Conservation (phyloP, 2,888 invertebrate species). For the Meiosimyza platycephala region DNA sequence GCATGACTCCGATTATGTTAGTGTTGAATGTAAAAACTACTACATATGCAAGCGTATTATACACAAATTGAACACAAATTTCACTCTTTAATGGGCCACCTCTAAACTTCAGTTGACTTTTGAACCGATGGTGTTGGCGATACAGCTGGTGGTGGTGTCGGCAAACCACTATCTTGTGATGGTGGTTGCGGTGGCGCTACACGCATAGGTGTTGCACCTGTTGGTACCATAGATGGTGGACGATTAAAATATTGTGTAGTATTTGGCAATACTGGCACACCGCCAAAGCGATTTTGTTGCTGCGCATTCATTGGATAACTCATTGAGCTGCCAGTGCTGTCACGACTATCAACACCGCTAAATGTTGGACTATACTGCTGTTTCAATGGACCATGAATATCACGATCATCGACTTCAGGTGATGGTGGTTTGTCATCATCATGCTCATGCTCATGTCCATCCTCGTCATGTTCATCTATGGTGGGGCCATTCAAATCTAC, state of each 20-base stretch:
- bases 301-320: conserved; percentile 59
- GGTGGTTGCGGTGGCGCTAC: conserved; percentile 46
- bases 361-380: conserved; percentile 66
- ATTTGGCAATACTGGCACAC: conserved; percentile 64
- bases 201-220: conserved; percentile 48
- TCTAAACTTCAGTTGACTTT: conserved; percentile 67
- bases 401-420: conserved; percentile 52
- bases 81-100: background rate
- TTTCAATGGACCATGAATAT: conserved; percentile 28
- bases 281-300: conserved; percentile 61
- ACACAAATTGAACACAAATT: background rate
- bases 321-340: conserved; percentile 60
- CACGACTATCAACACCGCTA: conserved; percentile 63
- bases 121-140: conserved; percentile 64
- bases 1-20: background rate
- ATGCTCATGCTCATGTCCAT: conserved; percentile 51
- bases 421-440: conserved; percentile 54
- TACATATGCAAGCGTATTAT: background rate
- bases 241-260: conserved; percentile 61
- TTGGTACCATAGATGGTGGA: conserved; percentile 53
- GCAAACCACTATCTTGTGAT: conserved; percentile 65
- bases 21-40: too few species aligned
- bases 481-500: conserved; percentile 47
- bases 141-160: conserved; percentile 60
- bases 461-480: conserved; percentile 42